Evolutionary conservation across 2,113 vertebrate species (phyloP).

Genomic region (Hymenochirus boettgeri): DNA sequence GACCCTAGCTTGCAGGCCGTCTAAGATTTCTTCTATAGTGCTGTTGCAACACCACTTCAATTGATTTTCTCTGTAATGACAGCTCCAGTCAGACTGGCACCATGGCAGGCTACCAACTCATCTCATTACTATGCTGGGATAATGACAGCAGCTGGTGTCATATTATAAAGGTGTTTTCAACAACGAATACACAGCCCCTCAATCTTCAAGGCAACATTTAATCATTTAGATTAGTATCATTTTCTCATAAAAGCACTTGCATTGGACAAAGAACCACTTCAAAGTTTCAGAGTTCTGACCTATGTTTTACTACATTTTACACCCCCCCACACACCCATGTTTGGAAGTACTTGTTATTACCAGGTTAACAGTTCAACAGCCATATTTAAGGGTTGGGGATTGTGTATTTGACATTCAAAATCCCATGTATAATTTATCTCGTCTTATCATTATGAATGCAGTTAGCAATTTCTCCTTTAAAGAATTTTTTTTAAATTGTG

Average conservation of each 20-base stretch:
- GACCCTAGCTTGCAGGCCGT: constrained; percentile 61
- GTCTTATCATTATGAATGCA: constrained; percentile 40
- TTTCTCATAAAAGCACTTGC: constrained; percentile 77
- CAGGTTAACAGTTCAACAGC: constrained; percentile 74
- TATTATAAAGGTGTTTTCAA: constrained; percentile 77
- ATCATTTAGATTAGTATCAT: constrained; percentile 68
- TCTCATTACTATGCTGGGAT: constrained; percentile 70
- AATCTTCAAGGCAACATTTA: constrained; percentile 69
- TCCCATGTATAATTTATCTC: constrained; percentile 47
- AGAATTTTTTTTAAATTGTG: constrained; percentile 15
- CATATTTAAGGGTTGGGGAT: constrained; percentile 64
- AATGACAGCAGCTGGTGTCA: constrained; percentile 81
- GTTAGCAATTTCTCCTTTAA: constrained; percentile 46
- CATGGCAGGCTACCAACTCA: constrained; percentile 64
- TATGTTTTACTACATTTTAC: constrained; percentile 54
- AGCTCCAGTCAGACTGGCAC: constrained; percentile 94
- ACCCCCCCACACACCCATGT: constrained; percentile 56
- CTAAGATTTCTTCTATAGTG: constrained; percentile 74
- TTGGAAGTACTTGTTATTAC: constrained; percentile 70
- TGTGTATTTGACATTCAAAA: constrained; percentile 47
- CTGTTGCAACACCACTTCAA: constrained; percentile 68
- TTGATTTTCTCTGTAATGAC: constrained; percentile 93
- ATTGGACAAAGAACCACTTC: constrained; percentile 68
- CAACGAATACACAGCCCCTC: constrained; percentile 68
- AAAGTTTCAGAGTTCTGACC: constrained; percentile 60